Base-by-base conservation (phyloP, 2,113 vertebrate species). In the Capreolus pygargus region DNA sequence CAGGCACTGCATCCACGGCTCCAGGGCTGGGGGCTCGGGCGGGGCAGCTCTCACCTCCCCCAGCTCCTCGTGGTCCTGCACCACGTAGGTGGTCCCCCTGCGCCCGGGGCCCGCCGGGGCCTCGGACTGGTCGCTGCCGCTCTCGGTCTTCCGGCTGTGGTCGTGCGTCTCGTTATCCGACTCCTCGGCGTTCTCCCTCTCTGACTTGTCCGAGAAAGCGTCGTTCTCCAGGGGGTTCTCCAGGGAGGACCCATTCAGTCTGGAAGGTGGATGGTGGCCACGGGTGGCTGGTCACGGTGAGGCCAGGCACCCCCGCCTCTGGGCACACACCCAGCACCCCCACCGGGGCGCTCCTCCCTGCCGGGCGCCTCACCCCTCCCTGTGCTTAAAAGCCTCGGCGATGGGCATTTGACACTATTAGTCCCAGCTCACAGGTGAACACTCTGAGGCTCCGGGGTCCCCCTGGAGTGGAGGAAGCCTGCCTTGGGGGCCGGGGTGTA, bases 191-290 rank as follows among this genome's bases (percentile, higher is more conserved):
- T 98, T 99, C 94, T 99, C 99, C n/a, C 99, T 98, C 98, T 99
- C 99, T 0, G 99, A 99, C 97, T 99, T 99, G 99, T 99, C 99
- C 0, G 99, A 99, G 97, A 99, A 99, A 33, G 99, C 99, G 1
- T 99, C 99, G 0, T 99, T 99, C 98, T 99, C 99, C 99, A 99
- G 98, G 97, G 99, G 99, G 0, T 99, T 99, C 98, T 99, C 99
- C 99, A 99, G 98, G 96, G 98, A 97, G 1, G 98, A 98, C 70
- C 99, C 99, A 67, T 99, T 99, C 99, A 99, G 98, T 81, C 99
- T 99, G 98, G 94, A 98, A 97, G 19, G 97, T 3, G 91, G 43
- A 83, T n/a, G 14, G 45, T 1, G 13, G 0, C 55, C 0, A 0
- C 13, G 30, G 89, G 85, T 0, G 4, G 8, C 16, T 0, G 57